phyloP scores from a whole-genome alignment of 2,797 vertebrate genomes.

The Mionectes olivaceus region DNA sequence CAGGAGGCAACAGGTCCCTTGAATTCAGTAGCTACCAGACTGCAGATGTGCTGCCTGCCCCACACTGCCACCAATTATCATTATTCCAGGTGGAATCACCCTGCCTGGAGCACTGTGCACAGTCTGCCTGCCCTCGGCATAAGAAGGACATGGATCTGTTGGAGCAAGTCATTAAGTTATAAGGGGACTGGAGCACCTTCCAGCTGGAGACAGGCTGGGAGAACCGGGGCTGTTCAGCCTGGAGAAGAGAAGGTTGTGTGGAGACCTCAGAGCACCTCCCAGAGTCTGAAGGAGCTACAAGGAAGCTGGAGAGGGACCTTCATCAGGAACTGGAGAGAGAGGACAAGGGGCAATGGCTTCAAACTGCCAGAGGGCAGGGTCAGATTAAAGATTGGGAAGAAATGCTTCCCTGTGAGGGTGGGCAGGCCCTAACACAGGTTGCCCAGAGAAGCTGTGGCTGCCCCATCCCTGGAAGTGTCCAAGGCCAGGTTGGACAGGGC shows the following conservation, averaged over 20 bases:
- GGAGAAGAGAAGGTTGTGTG: background rate
- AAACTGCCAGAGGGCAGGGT: background rate
- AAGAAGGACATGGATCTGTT: background rate
- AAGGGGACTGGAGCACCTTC: background rate
- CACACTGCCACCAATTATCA: no score
- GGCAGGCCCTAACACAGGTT: background rate
- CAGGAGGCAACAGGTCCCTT: no score
- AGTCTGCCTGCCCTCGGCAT: background rate
- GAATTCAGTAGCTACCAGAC: no score
- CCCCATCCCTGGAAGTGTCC: background rate
- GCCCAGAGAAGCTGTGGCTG: background rate
- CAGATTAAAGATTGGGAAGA: background rate
- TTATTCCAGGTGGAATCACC: background rate
- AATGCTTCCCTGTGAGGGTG: accelerated
- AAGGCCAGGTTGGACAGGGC: accelerated
- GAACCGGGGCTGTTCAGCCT: background rate
- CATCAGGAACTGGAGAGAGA: background rate
- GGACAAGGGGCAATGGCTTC: background rate
- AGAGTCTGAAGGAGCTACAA: background rate
- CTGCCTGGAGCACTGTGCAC: background rate
- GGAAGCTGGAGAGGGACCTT: background rate
- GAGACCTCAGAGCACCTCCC: background rate
- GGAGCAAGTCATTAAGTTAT: no score
- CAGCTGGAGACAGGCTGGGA: background rate
- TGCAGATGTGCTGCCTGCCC: no score